Conservation (phyloP, 2,113 vertebrate genomes). For the Pterophyllum scalare region DNA sequence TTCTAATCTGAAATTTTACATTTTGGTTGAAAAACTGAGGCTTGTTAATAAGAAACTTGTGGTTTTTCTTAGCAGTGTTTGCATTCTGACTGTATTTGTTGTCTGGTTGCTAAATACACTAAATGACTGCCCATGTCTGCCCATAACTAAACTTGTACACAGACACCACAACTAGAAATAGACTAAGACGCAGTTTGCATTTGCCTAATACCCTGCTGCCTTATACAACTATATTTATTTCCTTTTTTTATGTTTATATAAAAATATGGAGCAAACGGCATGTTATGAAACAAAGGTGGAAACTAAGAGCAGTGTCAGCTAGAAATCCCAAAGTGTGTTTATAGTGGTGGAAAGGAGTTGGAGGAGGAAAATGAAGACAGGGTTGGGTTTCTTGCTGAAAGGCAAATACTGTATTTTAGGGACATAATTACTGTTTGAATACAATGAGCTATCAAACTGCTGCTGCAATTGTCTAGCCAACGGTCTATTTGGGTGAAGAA, state of each 20-base stretch:
- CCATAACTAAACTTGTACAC: slow-evolving; percentile 22
- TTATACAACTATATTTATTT: neutral
- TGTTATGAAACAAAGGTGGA: neutral
- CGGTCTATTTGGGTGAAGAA: slow-evolving; percentile 54
- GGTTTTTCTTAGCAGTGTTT: slow-evolving; percentile 24
- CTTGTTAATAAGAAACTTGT: neutral
- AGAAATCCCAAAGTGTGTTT: slow-evolving; percentile 4
- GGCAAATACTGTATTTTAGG: slow-evolving; percentile 64
- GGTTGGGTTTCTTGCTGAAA: slow-evolving; percentile 51
- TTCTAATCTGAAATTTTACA: neutral
- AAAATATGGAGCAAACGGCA: neutral
- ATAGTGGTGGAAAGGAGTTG: slow-evolving; percentile 13
- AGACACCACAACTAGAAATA: slow-evolving; percentile 28
- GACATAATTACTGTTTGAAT: slow-evolving; percentile 70
- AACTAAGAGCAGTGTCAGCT: neutral
- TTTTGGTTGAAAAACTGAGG: neutral
- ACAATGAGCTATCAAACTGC: slow-evolving; percentile 67
- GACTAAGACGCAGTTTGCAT: slow-evolving; percentile 1
- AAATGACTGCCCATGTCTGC: slow-evolving; percentile 47
- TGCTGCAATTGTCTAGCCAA: slow-evolving; percentile 55
- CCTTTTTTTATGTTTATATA: neutral
- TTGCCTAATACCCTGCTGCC: neutral
- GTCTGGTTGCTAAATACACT: slow-evolving; percentile 38
- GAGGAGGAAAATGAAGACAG: slow-evolving; percentile 35
- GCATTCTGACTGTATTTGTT: slow-evolving; percentile 24